Evolutionary conservation across 1,140 invertebrate genomes (phyloP), one percentile per base, ranked within the genome.

Genomic region (Calliopsis andreniformis): DNA sequence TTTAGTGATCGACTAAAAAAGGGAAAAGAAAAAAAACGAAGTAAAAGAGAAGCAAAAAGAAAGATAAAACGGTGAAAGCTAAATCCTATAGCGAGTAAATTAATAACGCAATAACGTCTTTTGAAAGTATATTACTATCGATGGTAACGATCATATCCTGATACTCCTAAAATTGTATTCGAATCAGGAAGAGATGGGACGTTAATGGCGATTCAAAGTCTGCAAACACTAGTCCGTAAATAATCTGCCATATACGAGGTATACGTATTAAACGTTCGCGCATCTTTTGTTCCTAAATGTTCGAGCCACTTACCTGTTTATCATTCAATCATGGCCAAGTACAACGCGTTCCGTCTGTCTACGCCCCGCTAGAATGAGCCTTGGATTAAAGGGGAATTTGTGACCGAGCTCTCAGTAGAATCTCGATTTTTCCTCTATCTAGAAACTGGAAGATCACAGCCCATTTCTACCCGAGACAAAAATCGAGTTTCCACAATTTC

Each of bases 231-330:
- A 87, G 85, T 87, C 86, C 84, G 82, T 76, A 78, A 39, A 86
- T 81, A 77, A 68, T 84, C 82, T 85, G 84, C 86, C 86, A 87
- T 87, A 82, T 79, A 84, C 49, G 61, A 86, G 70, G 78, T 85
- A 86, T 83, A 83, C 75, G 76, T 79, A 72, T 84, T 84, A 84
- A 84, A 85, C 69, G 71, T 83, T 82, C 76, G 68, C 79, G 80
- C 80, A 82, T 77, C 79, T 76, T 76, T 69, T 61, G 55, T 76
- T 75, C 63, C 64, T 72, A 75, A 66, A 61, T 72, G 59, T 79
- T 75, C 77, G 71, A 75, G 58, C 77, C 43, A 55, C 71, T 58
- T 53, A 55, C 55, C 71, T 43, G 62, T 63, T 75, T 51, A 28
- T 51, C 16, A 63, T 67, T 56, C 62, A 66, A 67, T 55, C 62